A percentile compares a stretch with the other conserved stretches of the same genome.
phyloP scores from a whole-genome alignment of 2,888 invertebrate genomes.

The Dryocosmus kuriphilus region DNA sequence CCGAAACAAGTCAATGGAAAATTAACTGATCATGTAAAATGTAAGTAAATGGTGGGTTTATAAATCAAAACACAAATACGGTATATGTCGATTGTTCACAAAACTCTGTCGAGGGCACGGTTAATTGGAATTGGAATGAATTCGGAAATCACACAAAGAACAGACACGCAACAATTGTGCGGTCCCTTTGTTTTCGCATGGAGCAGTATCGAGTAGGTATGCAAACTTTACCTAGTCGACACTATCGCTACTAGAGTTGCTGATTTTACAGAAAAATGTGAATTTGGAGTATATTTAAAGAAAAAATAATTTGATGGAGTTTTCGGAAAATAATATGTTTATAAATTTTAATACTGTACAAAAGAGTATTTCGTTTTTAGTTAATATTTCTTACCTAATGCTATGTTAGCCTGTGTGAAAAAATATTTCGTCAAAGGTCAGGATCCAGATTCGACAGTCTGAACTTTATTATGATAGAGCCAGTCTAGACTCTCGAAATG shows the following conservation, averaged over 20 bases:
- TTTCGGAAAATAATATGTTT: background rate
- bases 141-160: constrained; percentile 32
- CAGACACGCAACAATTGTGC: constrained; percentile 10
- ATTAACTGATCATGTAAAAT: constrained; percentile 1
- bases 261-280: constrained; percentile 18
- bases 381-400: background rate
- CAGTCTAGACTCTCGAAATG: too few relatives aligned
- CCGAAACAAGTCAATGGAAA: background rate
- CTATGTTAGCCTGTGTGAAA: too few relatives aligned
- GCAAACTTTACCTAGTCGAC: background rate
- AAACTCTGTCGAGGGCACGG: constrained; percentile 23
- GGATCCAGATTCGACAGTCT: too few relatives aligned
- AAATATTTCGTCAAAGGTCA: too few relatives aligned
- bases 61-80: constrained; percentile 18
- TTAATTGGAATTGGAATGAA: constrained; percentile 33
- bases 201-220: constrained; percentile 26
- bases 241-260: background rate
- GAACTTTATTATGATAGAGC: too few relatives aligned
- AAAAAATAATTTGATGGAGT: background rate
- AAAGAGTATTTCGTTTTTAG: too few relatives aligned
- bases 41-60: background rate
- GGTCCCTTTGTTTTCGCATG: constrained; percentile 20
- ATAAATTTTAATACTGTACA: too few relatives aligned
- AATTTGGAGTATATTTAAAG: background rate
- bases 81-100: constrained; percentile 23